Evolutionary conservation across 2,888 invertebrate genomes (phyloP), one percentile per base, ranked within the genome.

Genomic region (Chrysina gloriosa): DNA sequence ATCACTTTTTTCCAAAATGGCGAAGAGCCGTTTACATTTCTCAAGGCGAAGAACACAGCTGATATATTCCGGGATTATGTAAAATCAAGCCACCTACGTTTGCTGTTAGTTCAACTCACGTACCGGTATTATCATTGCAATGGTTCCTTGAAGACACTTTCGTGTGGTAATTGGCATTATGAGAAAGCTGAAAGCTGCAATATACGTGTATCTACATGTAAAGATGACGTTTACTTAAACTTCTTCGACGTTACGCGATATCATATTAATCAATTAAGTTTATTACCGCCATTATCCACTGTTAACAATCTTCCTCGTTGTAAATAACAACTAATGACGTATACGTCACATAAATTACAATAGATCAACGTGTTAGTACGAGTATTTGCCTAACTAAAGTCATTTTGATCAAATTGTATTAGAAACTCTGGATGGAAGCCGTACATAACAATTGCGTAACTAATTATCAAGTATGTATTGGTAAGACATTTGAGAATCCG

Each of bases 211-310:
- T 58, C 42, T 58, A 42, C 58, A 58, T 39, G 42, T 42, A 14
- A 42, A 58, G 42, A 42, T 58, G 42, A 58, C 27, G 42, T 58
- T 58, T 58, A 58, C 42, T 58, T 23, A 58, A 42, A 42, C 25
- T 42, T 23, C 14, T 58, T 42, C 16, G 25, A 58, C 39, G 58
- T 39, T 39, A 39, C 42, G 58, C 58, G 58, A 58, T 39, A 42
- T 58, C 58, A 3, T 19, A 58, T 58, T 58, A 25, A 58, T 58
- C 58, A 58, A 58, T 58, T 58, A 58, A 39, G 42, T 58, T 58
- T 42, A 58, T 58, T 58, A 27, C 42, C 58, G 39, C 14, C 25
- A 58, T 36, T 58, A 58, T 58, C 58, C 27, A 42, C 14, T 9
- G 25, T 27, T 58, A 42, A 58, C 58, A 58, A 27, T 58, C 58